These are phyloP conservation scores for Chaenogobius annularis DNA, from an alignment of 2,113 vertebrate species.

Conservation along the genomic window DNA sequence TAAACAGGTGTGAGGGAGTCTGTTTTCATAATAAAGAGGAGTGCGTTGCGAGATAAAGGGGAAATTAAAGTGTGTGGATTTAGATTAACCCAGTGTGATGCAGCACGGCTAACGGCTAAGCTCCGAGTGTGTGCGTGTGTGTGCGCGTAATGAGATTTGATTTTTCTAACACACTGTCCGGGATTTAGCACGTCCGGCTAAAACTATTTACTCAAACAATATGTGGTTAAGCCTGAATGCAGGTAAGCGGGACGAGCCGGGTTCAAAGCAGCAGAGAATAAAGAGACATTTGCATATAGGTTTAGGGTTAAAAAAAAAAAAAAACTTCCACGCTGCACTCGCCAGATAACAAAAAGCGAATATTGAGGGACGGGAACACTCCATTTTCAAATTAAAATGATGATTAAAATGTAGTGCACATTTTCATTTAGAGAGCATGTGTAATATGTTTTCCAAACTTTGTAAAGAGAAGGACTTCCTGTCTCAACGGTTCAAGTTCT, in stretches of 20 bases:
- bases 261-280: neutral
- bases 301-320: neutral
- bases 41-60: conserved; percentile 22
- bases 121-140: neutral
- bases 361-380: neutral
- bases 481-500: no score
- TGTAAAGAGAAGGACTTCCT: no score
- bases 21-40: conserved; percentile 5
- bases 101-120: neutral
- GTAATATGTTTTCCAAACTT: neutral
- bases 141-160: conserved; percentile 6
- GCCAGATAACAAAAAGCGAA: neutral
- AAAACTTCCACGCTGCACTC: neutral
- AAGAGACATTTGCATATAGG: neutral
- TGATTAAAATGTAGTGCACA: neutral
- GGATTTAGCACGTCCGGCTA: neutral
- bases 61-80: conserved; percentile 14
- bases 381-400: neutral
- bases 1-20: conserved; percentile 23
- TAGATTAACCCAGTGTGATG: conserved; percentile 7
- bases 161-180: conserved; percentile 9
- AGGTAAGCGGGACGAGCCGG: neutral
- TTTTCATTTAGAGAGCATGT: neutral
- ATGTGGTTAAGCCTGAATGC: neutral
- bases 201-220: conserved; percentile 5